Evolutionary conservation across 2,797 vertebrate species (phyloP).

Genomic region (Trichosurus vulpecula): DNA sequence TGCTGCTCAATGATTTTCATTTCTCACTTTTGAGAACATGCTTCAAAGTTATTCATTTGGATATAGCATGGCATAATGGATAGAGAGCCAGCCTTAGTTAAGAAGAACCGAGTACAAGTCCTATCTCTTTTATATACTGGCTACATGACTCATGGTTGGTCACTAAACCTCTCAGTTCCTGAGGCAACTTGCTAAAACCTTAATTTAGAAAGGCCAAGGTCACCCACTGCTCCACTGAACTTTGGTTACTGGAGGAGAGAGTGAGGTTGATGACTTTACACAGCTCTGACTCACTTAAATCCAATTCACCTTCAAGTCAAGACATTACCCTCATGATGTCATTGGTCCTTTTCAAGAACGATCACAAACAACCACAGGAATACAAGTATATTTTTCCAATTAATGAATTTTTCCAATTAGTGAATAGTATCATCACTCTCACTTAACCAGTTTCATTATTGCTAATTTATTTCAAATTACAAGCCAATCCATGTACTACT

Average conservation of each 20-base stretch:
- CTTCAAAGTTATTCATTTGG: background rate
- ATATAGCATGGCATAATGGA: background rate
- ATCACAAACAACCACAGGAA: background rate
- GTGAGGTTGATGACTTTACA: background rate
- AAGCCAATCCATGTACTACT: background rate
- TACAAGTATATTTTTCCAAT: background rate
- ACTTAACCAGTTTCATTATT: slow-evolving; percentile 2
- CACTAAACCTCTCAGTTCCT: background rate
- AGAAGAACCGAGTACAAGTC: background rate
- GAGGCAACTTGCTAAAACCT: background rate
- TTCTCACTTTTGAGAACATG: slow-evolving; percentile 38
- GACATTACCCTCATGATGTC: background rate
- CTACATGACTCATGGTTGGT: background rate
- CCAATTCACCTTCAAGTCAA: background rate
- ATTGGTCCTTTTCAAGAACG: background rate
- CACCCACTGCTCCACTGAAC: background rate
- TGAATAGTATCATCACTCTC: background rate
- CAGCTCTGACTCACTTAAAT: background rate
- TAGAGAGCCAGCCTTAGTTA: background rate
- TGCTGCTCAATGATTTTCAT: background rate
- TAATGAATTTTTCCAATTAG: slow-evolving; percentile 18
- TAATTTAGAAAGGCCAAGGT: background rate
- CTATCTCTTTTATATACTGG: background rate
- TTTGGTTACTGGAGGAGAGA: background rate
- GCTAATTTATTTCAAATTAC: slow-evolving; percentile 31